phyloP scores from a whole-genome alignment of 2,888 invertebrate species.

The Campoplex capitator region DNA sequence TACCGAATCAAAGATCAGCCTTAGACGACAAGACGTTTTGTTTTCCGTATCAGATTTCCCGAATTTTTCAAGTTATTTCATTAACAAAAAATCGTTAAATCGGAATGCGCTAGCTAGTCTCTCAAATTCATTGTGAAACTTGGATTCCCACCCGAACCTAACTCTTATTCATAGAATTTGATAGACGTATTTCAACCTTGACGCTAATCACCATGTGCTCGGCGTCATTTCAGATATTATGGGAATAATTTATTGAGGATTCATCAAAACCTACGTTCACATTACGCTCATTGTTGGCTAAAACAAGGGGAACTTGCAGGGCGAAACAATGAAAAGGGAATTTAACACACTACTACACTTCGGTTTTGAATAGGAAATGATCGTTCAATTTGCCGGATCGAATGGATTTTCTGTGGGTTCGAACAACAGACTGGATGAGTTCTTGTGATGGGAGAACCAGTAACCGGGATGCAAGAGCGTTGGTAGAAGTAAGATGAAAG shows the following conservation, averaged over 20 bases:
- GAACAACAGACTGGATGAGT: constrained; percentile 28
- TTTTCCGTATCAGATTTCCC: neutral
- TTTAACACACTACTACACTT: constrained; percentile 39
- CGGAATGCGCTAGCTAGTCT: neutral
- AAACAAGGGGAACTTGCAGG: constrained; percentile 21
- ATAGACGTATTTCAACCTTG: neutral
- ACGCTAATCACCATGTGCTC: neutral
- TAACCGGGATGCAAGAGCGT: constrained; percentile 65
- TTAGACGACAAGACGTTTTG: neutral
- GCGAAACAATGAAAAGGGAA: constrained; percentile 55
- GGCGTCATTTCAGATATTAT: neutral
- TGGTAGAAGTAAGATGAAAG: constrained; percentile 41
- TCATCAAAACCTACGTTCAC: neutral
- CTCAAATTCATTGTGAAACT: neutral
- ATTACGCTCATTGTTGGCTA: constrained; percentile 4
- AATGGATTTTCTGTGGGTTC: constrained; percentile 56
- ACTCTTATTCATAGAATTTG: neutral
- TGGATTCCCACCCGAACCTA: neutral
- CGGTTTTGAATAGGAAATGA: constrained; percentile 63
- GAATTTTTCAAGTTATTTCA: neutral
- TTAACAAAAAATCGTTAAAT: neutral
- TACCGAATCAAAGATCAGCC: constrained; percentile 2
- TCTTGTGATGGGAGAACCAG: constrained; percentile 62
- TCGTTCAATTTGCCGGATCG: constrained; percentile 74
- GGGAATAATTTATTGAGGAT: constrained; percentile 3